Base-by-base conservation (phyloP, 1,140 invertebrate species). In the Lanistes nyassanus region DNA sequence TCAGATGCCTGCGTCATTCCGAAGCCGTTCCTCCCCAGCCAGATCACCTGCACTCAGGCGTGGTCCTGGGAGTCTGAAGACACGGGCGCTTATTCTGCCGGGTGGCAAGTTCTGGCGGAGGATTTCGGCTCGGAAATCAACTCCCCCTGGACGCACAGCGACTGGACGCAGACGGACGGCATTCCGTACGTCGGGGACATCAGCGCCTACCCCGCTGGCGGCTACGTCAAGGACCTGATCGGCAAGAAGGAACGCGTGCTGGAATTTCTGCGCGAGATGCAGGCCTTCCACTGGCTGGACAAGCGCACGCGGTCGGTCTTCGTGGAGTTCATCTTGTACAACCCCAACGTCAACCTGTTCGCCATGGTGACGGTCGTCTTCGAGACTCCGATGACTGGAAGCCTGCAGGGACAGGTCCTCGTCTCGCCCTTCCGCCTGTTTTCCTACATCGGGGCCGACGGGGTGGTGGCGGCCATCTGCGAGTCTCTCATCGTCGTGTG, bases 311-410 rank as follows among this genome's bases (percentile, higher is more conserved):
- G 91, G 80, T 88, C 89, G 16, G 80, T 92, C 16, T 87, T 91
- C 75, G 82, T 91, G 3, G 91, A 92, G 76, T 90, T 91, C 79
- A 89, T 90, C 9, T 80, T 90, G 0, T 92, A 91, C 76, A 91
- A 92, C 79, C 89, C 90, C 6, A 84, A 84, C 60, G 75, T 83
- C 13, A 86, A 88, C 68, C 67, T 86, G 74, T 88, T 87, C 76
- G 82, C 82, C 53, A 81, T 79, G 34, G 75, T 83, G 26, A 79
- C 79, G 21, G 75, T 83, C 13, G 72, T 80, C 4, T 83, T 87
- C 66, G 86, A 87, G 71, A 74, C 83, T 51, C 80, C 79, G 37
- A 69, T 80, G 0, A 77, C 80, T 3, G 83, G 83, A 9, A 56
- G 66, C 31, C 75, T 83, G 13, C 37, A 83, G 13, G 76, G 75